A percentile compares a stretch with the other conserved stretches of the same genome.
Conservation (phyloP, 2,113 vertebrate genomes). For the Orientallactaga bullata region DNA sequence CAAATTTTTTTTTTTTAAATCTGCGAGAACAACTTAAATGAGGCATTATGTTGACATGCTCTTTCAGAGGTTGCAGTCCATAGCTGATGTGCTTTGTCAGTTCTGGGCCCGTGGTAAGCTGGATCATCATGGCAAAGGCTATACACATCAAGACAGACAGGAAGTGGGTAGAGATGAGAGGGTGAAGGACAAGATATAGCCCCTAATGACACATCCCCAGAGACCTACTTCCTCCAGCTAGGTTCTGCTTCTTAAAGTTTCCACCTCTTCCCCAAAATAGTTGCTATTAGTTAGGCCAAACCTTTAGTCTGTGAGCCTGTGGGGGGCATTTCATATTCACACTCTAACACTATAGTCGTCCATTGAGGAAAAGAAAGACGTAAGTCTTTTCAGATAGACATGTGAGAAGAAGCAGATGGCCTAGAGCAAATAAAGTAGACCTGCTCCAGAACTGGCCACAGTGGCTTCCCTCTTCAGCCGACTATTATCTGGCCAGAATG, state of each 20-base stretch:
- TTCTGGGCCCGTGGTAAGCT: background rate
- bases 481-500: background rate
- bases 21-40: background rate
- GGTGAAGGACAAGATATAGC: background rate
- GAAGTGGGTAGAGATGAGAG: background rate
- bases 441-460: rapidly evolving
- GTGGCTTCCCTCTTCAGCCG: rapidly evolving
- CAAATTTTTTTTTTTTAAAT: too few species aligned
- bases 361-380: too few species aligned
- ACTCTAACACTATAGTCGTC: background rate
- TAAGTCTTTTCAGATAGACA: background rate
- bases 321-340: background rate
- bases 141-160: background rate
- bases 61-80: background rate
- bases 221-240: background rate
- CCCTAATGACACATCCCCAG: background rate
- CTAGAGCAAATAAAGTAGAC: background rate
- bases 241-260: background rate
- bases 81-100: background rate
- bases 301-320: background rate
- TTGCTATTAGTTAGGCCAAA: background rate
- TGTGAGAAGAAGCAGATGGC: background rate
- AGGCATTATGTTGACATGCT: background rate
- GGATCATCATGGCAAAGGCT: background rate
- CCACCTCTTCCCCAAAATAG: background rate